Conservation (phyloP, 2,797 vertebrate genomes). For the Malacoraja senta region DNA sequence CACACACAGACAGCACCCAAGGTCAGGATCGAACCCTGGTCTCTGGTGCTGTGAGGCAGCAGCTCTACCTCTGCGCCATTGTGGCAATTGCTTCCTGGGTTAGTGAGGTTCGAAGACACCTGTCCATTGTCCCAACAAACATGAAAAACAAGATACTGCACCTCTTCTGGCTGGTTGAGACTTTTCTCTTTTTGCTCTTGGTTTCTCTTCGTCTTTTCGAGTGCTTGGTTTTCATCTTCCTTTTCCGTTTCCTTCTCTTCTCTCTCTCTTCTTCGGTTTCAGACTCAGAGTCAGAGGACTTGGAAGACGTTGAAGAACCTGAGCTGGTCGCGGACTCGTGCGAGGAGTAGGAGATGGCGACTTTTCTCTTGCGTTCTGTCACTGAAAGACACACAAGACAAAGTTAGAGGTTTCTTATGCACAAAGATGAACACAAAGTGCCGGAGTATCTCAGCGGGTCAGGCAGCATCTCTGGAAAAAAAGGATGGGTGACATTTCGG, state of each 20-base stretch:
- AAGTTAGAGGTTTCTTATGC: not conserved
- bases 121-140: not conserved
- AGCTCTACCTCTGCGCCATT: no score
- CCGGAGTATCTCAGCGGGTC: no score
- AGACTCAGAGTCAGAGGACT: conserved; percentile 67
- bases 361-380: conserved; percentile 75
- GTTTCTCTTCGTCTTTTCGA: conserved; percentile 64
- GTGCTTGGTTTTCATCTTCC: conserved; percentile 65
- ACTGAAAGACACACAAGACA: conserved; percentile 49
- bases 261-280: conserved; percentile 64
- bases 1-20: no score
- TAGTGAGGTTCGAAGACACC: not conserved
- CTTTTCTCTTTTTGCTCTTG: conserved; percentile 52
- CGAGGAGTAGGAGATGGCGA: conserved; percentile 57
- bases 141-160: conserved; percentile 44
- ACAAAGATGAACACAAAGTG: no score
- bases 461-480: no score
- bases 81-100: no score
- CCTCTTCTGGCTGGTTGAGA: conserved; percentile 56
- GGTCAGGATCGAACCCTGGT: no score
- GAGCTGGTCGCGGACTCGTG: conserved; percentile 57
- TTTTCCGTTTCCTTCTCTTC: conserved; percentile 64
- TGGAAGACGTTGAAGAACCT: conserved; percentile 46
- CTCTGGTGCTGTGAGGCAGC: no score
- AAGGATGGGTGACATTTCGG: no score